Evolutionary conservation across 2,113 vertebrate genomes (phyloP).

Genomic region (Sceloporus undulatus): DNA sequence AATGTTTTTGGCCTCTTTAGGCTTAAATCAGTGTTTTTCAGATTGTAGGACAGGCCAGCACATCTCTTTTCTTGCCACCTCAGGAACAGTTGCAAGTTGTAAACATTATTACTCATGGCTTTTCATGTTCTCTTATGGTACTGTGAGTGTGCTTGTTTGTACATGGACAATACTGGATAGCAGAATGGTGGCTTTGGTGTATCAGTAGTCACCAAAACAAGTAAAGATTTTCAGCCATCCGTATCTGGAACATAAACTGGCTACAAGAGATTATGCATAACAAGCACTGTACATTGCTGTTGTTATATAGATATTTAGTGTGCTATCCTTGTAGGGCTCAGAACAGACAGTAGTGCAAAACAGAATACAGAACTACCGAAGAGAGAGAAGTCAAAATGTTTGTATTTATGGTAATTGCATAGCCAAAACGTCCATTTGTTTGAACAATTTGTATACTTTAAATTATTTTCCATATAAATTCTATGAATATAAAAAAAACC

Average conservation of each 20-base stretch:
- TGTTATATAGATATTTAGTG: no score
- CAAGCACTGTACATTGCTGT: no score
- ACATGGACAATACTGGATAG: neutral
- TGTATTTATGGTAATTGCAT: no score
- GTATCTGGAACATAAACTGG: neutral
- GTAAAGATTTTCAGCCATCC: no score
- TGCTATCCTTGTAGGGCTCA: no score
- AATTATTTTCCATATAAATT: neutral
- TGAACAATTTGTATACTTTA: no score
- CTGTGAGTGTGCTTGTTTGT: neutral
- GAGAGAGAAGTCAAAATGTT: no score
- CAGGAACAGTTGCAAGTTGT: neutral
- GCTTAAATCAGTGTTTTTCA: slow-evolving; percentile 2
- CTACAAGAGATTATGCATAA: neutral
- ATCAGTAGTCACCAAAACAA: no score
- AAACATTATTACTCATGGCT: neutral
- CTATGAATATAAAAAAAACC: neutral
- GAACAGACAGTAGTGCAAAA: no score
- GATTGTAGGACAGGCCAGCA: neutral
- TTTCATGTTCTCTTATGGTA: neutral
- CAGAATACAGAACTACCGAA: no score
- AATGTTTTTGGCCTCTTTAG: slow-evolving; percentile 51
- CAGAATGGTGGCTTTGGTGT: neutral
- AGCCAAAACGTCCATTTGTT: no score
- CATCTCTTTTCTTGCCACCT: neutral